These are phyloP conservation scores for Portevinia maculata DNA, from an alignment of 2,888 invertebrate genomes.

Conservation along the genomic window DNA sequence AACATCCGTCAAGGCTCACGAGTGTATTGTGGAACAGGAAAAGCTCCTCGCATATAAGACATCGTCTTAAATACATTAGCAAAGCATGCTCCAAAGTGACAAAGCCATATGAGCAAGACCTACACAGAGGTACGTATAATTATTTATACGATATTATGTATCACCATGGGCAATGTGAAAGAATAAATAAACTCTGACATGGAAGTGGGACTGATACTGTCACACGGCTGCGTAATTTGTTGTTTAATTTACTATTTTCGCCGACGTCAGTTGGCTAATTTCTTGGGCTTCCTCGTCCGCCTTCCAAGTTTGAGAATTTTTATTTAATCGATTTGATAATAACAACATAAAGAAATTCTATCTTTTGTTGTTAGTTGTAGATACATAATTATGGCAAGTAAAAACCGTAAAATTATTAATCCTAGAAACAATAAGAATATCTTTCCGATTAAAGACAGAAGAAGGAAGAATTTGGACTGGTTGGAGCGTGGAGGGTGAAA, in stretches of 20 bases:
- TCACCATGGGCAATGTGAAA: conserved; percentile 8
- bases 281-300: conserved; percentile 12
- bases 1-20: conserved; percentile 16
- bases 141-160: conserved; percentile 36
- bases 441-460: conserved; percentile 20
- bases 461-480: neutral
- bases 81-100: conserved; percentile 21
- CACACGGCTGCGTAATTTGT: conserved; percentile 33
- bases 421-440: neutral
- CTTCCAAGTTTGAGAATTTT: conserved; percentile 12
- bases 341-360: conserved; percentile 11
- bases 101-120: conserved; percentile 27
- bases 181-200: conserved; percentile 11
- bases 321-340: conserved; percentile 41
- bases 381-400: conserved; percentile 5
- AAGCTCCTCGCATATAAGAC: conserved; percentile 20
- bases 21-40: conserved; percentile 34
- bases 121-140: conserved; percentile 31
- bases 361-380: neutral
- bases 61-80: neutral
- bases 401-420: conserved; percentile 32
- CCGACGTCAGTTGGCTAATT: conserved; percentile 28
- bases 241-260: conserved; percentile 30
- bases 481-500: neutral
- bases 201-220: neutral